Base-by-base conservation (phyloP, 2,797 vertebrate genomes). In the Molossus alvarezi region DNA sequence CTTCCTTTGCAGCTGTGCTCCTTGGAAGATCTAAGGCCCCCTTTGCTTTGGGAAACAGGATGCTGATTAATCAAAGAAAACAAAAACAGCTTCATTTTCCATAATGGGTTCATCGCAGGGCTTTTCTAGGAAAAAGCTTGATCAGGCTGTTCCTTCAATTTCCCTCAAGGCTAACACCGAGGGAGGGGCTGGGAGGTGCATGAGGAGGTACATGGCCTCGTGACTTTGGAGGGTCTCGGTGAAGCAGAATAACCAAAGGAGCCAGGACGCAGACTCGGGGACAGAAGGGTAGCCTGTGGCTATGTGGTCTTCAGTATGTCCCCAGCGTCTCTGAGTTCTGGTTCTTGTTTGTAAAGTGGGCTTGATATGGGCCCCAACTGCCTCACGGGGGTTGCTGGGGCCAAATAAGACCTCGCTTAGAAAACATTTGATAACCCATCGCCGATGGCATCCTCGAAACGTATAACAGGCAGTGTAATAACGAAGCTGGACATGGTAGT, bases 71-170 rank as follows among this genome's bases (percentile, higher is more conserved):
- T 97, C 91, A 96, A 96, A 96, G 94, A 93, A 97, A 97, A 97
- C 90, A 97, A 97, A 97, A 97, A 91, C 94, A 97, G 96, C 91
- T 87, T 77, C 29, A 2, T 96, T 95, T 96, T 88, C 90, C 94
- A 96, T 86, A 90, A 95, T 37, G 45, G 71, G 93, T 75, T 88
- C 85, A 84, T 72, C 6, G 0, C 93, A 92, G 85, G 80, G 60
- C 88, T 97, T 96, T 97, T 97, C 97, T 97, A 97, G 94, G 97
- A 97, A 98, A 96, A 96, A 90, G 55, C 84, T 77, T 86, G 94
- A 97, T 92, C 88, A 48, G 69, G 75, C 45, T 90, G 94, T 96
- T 95, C 96, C 91, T 93, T 92, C 89, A 88, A 21, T 87, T 96
- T 96, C 79, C 89, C 91, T 87, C 95, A 90, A 91, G 87, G 72